phyloP scores from a whole-genome alignment of 2,113 vertebrate species.

The Charadrius vociferus region DNA sequence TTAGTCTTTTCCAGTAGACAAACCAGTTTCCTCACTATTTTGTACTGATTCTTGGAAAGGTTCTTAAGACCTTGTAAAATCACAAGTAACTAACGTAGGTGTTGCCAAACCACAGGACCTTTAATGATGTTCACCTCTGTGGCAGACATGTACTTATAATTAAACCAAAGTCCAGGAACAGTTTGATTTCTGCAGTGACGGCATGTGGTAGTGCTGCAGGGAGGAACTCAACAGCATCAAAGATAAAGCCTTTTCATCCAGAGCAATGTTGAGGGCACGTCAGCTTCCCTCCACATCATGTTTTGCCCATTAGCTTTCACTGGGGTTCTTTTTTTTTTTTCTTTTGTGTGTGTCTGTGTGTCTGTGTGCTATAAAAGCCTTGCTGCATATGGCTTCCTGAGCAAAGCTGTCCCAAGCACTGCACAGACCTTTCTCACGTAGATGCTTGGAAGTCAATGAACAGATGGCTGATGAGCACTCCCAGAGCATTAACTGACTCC shows the following conservation, averaged over 20 bases:
- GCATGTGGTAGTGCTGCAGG: neutral
- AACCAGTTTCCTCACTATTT: neutral
- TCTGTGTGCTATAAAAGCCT: neutral
- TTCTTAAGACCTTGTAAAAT: neutral
- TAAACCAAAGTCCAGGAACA: neutral
- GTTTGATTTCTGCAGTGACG: neutral
- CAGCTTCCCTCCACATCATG: neutral
- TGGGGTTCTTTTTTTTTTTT: neutral
- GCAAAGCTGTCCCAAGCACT: neutral
- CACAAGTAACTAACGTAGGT: neutral
- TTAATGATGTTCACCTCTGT: neutral
- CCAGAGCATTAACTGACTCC: neutral
- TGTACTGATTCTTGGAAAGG: neutral
- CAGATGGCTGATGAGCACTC: conserved; percentile 46
- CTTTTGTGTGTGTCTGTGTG: neutral
- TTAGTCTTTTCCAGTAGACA: neutral
- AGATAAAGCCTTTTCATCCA: neutral
- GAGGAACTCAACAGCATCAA: neutral
- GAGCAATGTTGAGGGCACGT: neutral
- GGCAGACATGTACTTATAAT: neutral
- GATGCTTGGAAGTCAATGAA: neutral
- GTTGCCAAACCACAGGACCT: neutral
- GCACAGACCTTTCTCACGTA: neutral
- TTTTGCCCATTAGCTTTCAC: neutral
- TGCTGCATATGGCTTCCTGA: neutral